Percentiles rank a stretch among this genome's conserved stretches.
These are phyloP conservation scores for Sceliomorpha sp. DNA, from an alignment of 2,888 invertebrate genomes.

Conservation along the genomic window DNA sequence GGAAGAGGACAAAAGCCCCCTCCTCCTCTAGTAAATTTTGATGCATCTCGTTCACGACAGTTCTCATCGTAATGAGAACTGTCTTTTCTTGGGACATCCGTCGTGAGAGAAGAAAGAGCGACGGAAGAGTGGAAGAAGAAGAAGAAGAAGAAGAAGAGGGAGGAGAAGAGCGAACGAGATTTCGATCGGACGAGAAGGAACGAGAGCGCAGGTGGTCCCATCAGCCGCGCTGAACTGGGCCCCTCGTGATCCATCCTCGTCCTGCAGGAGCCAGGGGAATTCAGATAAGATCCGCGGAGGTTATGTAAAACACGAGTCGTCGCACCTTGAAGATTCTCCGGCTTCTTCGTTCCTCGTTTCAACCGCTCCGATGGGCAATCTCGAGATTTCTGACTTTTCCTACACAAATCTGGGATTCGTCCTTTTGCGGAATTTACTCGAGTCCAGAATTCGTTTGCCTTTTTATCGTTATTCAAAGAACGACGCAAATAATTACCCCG, in stretches of 20 bases:
- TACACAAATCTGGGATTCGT: no score
- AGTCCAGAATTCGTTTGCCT: no score
- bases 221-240: constrained; percentile 5
- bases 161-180: constrained; percentile 15
- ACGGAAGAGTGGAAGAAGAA: constrained; percentile 10
- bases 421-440: no score
- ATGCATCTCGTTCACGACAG: no score
- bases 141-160: background rate
- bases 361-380: no score
- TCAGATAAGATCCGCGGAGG: constrained; percentile 67
- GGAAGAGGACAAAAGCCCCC: background rate
- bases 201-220: constrained; percentile 35
- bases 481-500: no score
- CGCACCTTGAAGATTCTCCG: constrained; percentile 57
- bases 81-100: background rate
- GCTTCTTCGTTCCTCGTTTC: constrained; percentile 48
- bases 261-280: constrained; percentile 31
- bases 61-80: constrained; percentile 21
- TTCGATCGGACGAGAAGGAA: constrained; percentile 5
- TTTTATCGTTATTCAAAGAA: no score
- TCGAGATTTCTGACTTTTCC: no score
- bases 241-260: constrained; percentile 5
- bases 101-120: background rate
- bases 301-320: constrained; percentile 71
- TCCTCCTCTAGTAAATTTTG: no score